Conservation (phyloP, 2,888 invertebrate species). For the Papilio protenor region DNA sequence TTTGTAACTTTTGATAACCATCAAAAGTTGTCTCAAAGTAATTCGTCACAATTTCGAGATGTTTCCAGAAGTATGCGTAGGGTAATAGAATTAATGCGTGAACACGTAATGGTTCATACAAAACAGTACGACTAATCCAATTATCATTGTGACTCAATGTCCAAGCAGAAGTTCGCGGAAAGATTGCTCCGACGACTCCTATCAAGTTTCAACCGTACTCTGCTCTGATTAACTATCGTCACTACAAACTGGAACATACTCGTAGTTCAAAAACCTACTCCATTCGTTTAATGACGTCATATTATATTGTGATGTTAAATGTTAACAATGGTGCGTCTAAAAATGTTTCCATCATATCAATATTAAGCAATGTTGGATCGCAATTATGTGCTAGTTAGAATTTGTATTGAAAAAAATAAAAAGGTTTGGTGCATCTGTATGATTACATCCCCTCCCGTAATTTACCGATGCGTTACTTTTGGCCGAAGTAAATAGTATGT, state of each 20-base stretch:
- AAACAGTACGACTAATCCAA: slow-evolving; percentile 49
- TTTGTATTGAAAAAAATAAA: no score
- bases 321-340: no score
- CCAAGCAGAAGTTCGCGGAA: slow-evolving; percentile 68
- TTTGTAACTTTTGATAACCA: not conserved
- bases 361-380: no score
- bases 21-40: not conserved
- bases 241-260: slow-evolving; percentile 44
- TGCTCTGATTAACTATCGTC: slow-evolving; percentile 17
- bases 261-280: slow-evolving; percentile 45
- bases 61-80: slow-evolving; percentile 7
- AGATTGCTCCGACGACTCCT: slow-evolving; percentile 51
- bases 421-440: no score
- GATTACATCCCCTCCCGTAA: no score
- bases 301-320: not conserved
- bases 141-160: slow-evolving; percentile 65
- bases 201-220: slow-evolving; percentile 25
- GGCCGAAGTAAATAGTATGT: no score
- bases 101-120: slow-evolving; percentile 42
- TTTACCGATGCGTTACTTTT: no score
- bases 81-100: slow-evolving; percentile 24
- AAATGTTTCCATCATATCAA: no score
- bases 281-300: slow-evolving; percentile 56
- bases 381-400: no score
- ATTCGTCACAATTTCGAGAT: slow-evolving; percentile 12